These are phyloP conservation scores for Stomorhina lunata DNA, from an alignment of 2,888 invertebrate species.

Conservation along the genomic window DNA sequence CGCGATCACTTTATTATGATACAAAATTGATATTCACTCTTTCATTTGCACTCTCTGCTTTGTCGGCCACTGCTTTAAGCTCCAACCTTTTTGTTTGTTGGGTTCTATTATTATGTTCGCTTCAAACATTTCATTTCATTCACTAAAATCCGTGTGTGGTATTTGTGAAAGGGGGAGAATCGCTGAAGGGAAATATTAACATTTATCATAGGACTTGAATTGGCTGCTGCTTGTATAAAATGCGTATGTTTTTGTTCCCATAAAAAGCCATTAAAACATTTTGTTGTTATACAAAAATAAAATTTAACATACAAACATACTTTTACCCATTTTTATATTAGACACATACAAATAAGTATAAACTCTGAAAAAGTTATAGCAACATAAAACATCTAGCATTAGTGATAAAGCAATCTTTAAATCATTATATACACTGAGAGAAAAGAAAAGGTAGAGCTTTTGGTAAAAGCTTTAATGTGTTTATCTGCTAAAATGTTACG, in stretches of 20 bases:
- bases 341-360: not conserved
- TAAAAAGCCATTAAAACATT: constrained; percentile 52
- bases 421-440: constrained; percentile 42
- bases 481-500: too few species aligned
- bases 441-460: not conserved
- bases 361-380: too few species aligned
- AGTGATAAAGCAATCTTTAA: constrained; percentile 44
- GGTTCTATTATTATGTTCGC: constrained; percentile 23
- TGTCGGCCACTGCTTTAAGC: not conserved
- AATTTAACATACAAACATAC: not conserved
- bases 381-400: constrained; percentile 16
- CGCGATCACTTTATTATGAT: too few species aligned
- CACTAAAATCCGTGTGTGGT: not conserved
- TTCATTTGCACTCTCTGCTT: not conserved
- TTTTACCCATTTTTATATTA: constrained; percentile 1
- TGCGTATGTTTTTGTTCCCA: constrained; percentile 50
- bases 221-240: constrained; percentile 27
- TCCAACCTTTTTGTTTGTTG: constrained; percentile 40
- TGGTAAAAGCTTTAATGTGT: too few species aligned
- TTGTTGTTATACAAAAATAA: constrained; percentile 12
- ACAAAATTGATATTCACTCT: too few species aligned
- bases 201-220: constrained; percentile 51
- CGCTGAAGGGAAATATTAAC: not conserved
- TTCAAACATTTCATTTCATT: constrained; percentile 15
- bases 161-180: not conserved